Base-by-base conservation (phyloP, 2,113 vertebrate species). In the Eira barbara region DNA sequence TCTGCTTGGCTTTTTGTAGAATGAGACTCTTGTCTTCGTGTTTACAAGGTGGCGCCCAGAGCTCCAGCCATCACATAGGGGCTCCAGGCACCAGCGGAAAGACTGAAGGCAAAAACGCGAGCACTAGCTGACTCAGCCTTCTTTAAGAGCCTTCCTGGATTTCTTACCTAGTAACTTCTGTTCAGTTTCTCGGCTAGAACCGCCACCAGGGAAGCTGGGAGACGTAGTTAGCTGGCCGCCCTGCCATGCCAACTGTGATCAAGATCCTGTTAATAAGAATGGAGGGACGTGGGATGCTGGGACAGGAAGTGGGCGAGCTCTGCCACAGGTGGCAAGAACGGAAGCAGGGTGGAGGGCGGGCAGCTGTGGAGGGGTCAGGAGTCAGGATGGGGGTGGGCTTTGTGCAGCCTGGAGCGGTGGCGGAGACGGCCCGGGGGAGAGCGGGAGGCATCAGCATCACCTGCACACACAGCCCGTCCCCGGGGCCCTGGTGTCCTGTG, bases 361-460 rank as follows among this genome's bases (percentile, higher is more conserved):
- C 14, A 67, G 91, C 67, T 49, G 23, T 39, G 42, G 34, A 15
- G 52, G 52, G 52, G 52, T 52, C 52, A 52, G 57, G 36, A n/a
- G n/a, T 23, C 31, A 0, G 27, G 52, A 4, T 15, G 3, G 34
- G 74, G 47, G 67, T 9, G 39, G 12, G 59, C 1, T 0, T 7
- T 10, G 63, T 65, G n/a, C 34, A 21, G 36, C 27, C 27, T 5
- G 18, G 49, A 3, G 59, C 3, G 8, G 8, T 14, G 23, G 31
- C 57, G 73, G 25, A 18, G 4, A 31, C 0, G 25, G 25, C 17
- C 36, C 39, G 1, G 21, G 6, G 39, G 1, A 13, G 7, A 29
- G 14, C 1, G 11, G 42, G 18, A 0, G 6, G 2, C 1, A 0
- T 29, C 3, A 1, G 31, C 71, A 5, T 34, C 49, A 0, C 47